phyloP scores from a whole-genome alignment of 64 coral and sea anemone genomes.

The Platygyra sinensis region DNA sequence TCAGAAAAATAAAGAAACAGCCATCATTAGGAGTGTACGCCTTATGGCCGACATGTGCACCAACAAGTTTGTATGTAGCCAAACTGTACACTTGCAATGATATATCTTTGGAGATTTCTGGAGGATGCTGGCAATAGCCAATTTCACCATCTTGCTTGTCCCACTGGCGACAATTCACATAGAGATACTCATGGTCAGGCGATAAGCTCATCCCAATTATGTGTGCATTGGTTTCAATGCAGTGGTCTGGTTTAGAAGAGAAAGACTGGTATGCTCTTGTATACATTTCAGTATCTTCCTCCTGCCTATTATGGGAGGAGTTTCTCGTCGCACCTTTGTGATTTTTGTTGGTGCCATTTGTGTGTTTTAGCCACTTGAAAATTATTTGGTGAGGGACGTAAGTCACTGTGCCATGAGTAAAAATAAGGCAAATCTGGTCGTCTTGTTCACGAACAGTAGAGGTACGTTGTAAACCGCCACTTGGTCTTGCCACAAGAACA shows the following conservation, averaged over 20 bases:
- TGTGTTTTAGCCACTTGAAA: too few relatives aligned
- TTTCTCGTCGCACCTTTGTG: too few relatives aligned
- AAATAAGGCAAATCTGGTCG: too few relatives aligned
- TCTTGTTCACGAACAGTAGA: too few relatives aligned
- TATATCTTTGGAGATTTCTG: constrained; percentile 76
- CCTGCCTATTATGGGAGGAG: too few relatives aligned
- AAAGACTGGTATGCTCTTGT: neutral
- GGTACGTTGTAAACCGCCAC: too few relatives aligned
- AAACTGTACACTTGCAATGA: too few relatives aligned
- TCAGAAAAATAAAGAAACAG: constrained; percentile 91
- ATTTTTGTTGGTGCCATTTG: too few relatives aligned
- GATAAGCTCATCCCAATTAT: constrained; percentile 87
- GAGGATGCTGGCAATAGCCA: constrained; percentile 35
- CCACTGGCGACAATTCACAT: constrained; percentile 92
- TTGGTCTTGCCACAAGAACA: too few relatives aligned
- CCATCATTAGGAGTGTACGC: constrained; percentile 82
- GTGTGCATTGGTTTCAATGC: constrained; percentile 77
- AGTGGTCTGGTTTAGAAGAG: constrained; percentile 55
- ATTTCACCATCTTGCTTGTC: neutral
- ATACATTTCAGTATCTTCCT: neutral
- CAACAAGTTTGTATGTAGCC: constrained; percentile 59
- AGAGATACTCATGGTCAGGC: constrained; percentile 65
- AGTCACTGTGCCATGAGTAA: too few relatives aligned
- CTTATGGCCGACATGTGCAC: constrained; percentile 68
- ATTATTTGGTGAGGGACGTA: too few relatives aligned